Base-by-base conservation (phyloP, 2,113 vertebrate genomes). In the Hippolais icterina region DNA sequence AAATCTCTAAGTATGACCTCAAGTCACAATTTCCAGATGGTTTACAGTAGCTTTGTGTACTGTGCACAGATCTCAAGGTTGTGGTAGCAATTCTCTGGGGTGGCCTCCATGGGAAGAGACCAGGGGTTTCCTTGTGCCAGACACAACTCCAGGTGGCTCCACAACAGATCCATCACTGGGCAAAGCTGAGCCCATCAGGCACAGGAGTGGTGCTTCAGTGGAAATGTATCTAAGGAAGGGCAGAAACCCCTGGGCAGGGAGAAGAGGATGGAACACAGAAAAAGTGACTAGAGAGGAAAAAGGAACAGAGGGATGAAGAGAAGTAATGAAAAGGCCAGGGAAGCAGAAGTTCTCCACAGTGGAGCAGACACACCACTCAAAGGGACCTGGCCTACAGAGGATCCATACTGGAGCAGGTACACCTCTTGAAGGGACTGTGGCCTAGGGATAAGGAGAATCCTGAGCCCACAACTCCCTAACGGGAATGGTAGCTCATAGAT, bases 161-260 rank as follows among this genome's bases (percentile, higher is more conserved):
- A 28, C 49, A n/a, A 33, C 0, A 1, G 28, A 53, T 60, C 11
- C 54, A 77, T 8, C 27, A 21, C 27, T 29, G 29, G 25, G 13
- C 33, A 86, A 53, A 72, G 44, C 35, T 19, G 27, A 83, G 41
- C 63, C 39, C 29, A 21, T 5, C 9, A 42, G 27, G 22, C 49
- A 64, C 0, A 0, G 9, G 3, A 20, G 17, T 35, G 49, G 24
- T 28, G 8, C 12, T 25, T 15, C 49, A 11, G 3, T 4, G 24
- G 50, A 81, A 93, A 53, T 0, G 1, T 29, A n/a, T 4, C 31
- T 46, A 70, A 53, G 7, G 37, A 56, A 65, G 25, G 12, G 13
- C n/a, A 91, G 41, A 81, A 89, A 61, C 33, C 10, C 35, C 35
- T 6, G 14, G 9, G 31, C 16, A 69, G 7, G 12, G 5, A 89